Evolutionary conservation across 2,113 vertebrate genomes (phyloP), one percentile per base, ranked within the genome.

Genomic region (Cettia cetti): DNA sequence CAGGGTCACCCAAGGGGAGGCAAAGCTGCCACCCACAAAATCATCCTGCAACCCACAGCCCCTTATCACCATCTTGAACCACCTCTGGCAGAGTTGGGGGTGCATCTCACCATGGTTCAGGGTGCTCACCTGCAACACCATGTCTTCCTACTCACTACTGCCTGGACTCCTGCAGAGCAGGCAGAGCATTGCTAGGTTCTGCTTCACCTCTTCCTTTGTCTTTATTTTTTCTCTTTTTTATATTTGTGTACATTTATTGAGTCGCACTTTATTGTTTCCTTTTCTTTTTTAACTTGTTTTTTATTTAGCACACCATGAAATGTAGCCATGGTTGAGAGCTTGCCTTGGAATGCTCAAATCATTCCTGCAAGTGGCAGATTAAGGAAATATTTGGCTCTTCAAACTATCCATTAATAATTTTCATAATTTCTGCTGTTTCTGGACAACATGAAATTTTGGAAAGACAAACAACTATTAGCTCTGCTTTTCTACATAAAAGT

Each of bases 41-140:
- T 10, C 10, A 8, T 4, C 15, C 63, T 10, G 2, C 4, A 15
- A 15, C 30, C 23, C 4, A 15, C 0, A 0, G 3, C 5, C 20
- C 27, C 30, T 33, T 16, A 6, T 10, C 5, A 6, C 7, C 44
- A 6, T 3, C 9, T n/a, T 1, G 0, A 27, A 4, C 11, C 0
- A 0, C 37, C 17, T 39, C 19, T 15, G 3, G 13, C 2, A 3
- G 47, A 44, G 22, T 22, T 35, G 16, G 18, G 8, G 26, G 5
- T 13, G 19, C 3, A 3, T 22, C 40, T 39, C 7, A 10, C 20
- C 8, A 1, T 2, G 1, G 17, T 0, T 5, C 37, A 4, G 28
- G 11, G 11, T 13, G 18, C 50, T 15, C 7, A 47, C 63, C 63
- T 7, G 16, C n/a, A 30, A 24, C 7, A 21, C 31, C 9, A 1